A percentile compares a stretch with the other conserved stretches of the same genome.
phyloP scores from a whole-genome alignment of 2,113 vertebrate species.

The Tonatia bakeri region DNA sequence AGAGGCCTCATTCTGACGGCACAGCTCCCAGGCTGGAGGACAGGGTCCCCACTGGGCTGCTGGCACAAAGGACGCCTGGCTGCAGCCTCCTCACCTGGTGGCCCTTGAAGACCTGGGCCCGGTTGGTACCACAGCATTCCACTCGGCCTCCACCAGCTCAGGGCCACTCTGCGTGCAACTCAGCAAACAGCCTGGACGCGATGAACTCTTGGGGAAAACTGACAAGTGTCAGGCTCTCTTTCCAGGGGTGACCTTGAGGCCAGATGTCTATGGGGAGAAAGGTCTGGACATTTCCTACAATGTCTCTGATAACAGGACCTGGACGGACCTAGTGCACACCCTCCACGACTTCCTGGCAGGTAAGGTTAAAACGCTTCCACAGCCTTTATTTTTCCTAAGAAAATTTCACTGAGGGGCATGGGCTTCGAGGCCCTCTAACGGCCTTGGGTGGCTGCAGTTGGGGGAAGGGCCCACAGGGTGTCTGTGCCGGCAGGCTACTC shows the following conservation, averaged over 20 bases:
- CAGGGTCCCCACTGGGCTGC: neutral
- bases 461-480: neutral
- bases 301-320: constrained; percentile 80
- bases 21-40: neutral
- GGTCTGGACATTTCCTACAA: constrained; percentile 87
- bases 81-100: fast-evolving
- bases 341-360: constrained; percentile 85
- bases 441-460: neutral
- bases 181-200: fast-evolving
- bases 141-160: neutral
- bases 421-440: fast-evolving
- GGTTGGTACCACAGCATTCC: neutral
- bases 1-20: neutral
- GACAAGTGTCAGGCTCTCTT: neutral
- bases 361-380: constrained; percentile 47
- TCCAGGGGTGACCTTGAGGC: constrained; percentile 88
- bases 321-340: constrained; percentile 78
- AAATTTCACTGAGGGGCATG: fast-evolving
- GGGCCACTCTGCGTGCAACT: neutral
- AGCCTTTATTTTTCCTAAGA: fast-evolving
- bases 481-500: constrained; percentile 82
- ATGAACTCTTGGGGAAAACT: neutral
- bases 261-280: constrained; percentile 85
- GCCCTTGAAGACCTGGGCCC: neutral
- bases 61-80: neutral